Conservation (phyloP, 2,888 invertebrate genomes). For the Nomada ferruginata region DNA sequence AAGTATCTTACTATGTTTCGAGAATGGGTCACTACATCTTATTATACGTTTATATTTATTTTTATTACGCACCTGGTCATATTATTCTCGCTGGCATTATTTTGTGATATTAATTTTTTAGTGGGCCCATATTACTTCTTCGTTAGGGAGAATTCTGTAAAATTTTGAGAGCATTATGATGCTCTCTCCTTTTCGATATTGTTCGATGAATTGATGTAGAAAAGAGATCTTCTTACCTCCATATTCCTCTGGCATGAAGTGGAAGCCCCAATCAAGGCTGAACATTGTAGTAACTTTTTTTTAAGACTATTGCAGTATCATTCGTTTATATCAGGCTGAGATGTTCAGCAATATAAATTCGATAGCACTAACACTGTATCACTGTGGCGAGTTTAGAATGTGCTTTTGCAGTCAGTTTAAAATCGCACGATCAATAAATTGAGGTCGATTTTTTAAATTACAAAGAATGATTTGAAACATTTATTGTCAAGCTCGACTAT, state of each 20-base stretch:
- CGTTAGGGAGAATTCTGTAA: too few species aligned
- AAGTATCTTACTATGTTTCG: too few species aligned
- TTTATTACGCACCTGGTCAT: too few species aligned
- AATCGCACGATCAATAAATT: too few species aligned
- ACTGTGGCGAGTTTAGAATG: not conserved
- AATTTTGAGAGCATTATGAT: too few species aligned
- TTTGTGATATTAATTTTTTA: not conserved
- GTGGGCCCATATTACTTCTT: too few species aligned
- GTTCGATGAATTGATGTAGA: not conserved
- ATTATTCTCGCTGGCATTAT: too few species aligned
- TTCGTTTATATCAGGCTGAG: not conserved
- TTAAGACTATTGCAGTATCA: constrained; percentile 6
- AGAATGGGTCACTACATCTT: too few species aligned
- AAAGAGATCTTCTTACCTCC: constrained; percentile 55
- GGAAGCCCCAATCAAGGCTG: constrained; percentile 67
- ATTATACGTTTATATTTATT: too few species aligned
- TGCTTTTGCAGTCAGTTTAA: not conserved
- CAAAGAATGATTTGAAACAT: too few species aligned
- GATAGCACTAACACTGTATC: not conserved
- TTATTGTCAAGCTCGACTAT: too few species aligned
- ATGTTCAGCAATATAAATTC: not conserved
- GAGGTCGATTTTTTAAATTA: too few species aligned
- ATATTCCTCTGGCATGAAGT: constrained; percentile 51
- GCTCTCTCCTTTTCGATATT: not conserved
- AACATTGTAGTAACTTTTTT: constrained; percentile 53